phyloP scores from a whole-genome alignment of 2,113 vertebrate species.

The Galbula dea region DNA sequence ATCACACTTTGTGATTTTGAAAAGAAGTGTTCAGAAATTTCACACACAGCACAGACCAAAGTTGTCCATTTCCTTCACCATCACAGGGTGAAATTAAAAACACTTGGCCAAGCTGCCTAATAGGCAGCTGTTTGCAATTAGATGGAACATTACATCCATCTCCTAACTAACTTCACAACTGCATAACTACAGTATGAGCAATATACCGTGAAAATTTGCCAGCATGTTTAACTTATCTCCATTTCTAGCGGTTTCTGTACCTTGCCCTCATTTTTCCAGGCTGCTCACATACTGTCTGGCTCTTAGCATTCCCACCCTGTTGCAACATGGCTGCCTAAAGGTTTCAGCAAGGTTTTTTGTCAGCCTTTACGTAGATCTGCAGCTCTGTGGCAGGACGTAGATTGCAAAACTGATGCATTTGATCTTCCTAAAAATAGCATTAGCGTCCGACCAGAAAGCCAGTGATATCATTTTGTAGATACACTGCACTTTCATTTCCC shows the following conservation, averaged over 20 bases:
- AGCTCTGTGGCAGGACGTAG: slow-evolving; percentile 43
- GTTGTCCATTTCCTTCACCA: slow-evolving; percentile 67
- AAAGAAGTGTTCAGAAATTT: slow-evolving; percentile 41
- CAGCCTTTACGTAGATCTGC: slow-evolving; percentile 56
- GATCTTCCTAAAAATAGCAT: slow-evolving; percentile 44
- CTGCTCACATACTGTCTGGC: slow-evolving; percentile 61
- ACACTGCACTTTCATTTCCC: slow-evolving; percentile 52
- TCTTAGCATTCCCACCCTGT: slow-evolving; percentile 62
- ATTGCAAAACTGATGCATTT: slow-evolving; percentile 48
- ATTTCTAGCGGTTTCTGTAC: slow-evolving; percentile 71
- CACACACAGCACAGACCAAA: slow-evolving; percentile 32
- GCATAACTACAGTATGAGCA: slow-evolving; percentile 64
- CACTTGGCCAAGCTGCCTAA: slow-evolving; percentile 67
- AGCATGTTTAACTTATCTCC: slow-evolving; percentile 62
- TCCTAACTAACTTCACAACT: slow-evolving; percentile 71
- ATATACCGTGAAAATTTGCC: slow-evolving; percentile 61
- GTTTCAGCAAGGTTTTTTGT: slow-evolving; percentile 43
- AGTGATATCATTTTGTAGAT: neutral
- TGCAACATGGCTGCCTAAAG: slow-evolving; percentile 32
- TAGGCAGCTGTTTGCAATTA: slow-evolving; percentile 78
- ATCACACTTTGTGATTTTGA: slow-evolving; percentile 47
- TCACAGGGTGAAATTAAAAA: slow-evolving; percentile 67
- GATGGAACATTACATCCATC: slow-evolving; percentile 66
- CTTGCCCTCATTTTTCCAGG: slow-evolving; percentile 66
- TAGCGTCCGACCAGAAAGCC: slow-evolving; percentile 5